phyloP scores from a whole-genome alignment of 1,140 invertebrate species.

The Bombus affinis region DNA sequence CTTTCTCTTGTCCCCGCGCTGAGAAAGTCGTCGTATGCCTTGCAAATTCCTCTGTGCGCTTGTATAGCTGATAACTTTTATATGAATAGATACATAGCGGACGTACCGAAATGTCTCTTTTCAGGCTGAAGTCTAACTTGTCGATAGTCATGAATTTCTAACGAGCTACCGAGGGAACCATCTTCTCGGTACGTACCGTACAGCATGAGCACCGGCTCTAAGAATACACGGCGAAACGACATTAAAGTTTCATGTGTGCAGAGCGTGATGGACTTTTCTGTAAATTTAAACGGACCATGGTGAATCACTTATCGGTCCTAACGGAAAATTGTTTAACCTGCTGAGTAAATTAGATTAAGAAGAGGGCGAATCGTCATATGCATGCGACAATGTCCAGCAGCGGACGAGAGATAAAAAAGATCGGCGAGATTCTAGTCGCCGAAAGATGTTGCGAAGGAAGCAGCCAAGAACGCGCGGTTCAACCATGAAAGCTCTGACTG shows the following conservation, averaged over 20 bases:
- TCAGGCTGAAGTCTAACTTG: neutral
- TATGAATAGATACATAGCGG: neutral
- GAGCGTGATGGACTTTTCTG: slow-evolving; percentile 42
- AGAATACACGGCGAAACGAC: slow-evolving; percentile 20
- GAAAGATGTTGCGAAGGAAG: slow-evolving; percentile 15
- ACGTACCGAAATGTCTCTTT: slow-evolving; percentile 11
- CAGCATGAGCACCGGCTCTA: neutral
- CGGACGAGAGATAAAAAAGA: too few relatives aligned
- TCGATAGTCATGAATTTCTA: slow-evolving; percentile 46
- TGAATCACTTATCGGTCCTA: slow-evolving; percentile 25
- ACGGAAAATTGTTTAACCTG: slow-evolving; percentile 31
- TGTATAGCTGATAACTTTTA: neutral
- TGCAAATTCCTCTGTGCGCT: neutral
- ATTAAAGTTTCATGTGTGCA: slow-evolving; percentile 35
- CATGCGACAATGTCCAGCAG: neutral
- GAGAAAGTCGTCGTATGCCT: neutral
- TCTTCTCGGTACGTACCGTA: neutral
- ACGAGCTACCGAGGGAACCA: slow-evolving; percentile 7
- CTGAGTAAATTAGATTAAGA: slow-evolving; percentile 26
- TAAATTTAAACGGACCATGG: slow-evolving; percentile 45
- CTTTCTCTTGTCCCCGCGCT: too few relatives aligned
- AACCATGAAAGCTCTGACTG: neutral
- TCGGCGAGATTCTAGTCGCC: neutral
- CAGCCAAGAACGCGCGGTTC: neutral
- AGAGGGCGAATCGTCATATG: neutral